Conservation (phyloP, 2,888 invertebrate genomes). For the Eupeodes latifasciatus region DNA sequence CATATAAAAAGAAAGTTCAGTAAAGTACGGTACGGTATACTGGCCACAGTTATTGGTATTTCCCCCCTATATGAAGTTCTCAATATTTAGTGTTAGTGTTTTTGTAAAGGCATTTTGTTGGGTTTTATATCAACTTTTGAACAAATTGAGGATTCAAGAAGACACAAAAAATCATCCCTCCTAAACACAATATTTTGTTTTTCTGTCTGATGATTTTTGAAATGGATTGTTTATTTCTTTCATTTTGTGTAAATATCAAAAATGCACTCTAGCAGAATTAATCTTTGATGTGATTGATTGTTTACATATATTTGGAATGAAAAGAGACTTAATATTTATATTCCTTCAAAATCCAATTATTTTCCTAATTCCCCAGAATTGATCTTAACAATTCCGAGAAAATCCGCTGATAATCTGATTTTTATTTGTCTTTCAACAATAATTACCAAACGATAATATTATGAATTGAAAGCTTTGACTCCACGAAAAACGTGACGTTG, state of each 20-base stretch:
- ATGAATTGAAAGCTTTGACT: not conserved
- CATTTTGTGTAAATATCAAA: constrained; percentile 4
- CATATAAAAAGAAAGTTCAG: constrained; percentile 2
- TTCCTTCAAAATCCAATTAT: not conserved
- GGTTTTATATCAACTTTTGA: not conserved
- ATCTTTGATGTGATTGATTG: constrained; percentile 4
- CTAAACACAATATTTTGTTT: not conserved
- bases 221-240: not conserved
- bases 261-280: not conserved
- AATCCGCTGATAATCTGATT: constrained; percentile 1
- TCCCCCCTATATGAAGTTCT: not conserved
- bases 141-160: not conserved
- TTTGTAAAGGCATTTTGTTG: not conserved
- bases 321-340: not conserved
- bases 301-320: not conserved
- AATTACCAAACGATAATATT: not conserved
- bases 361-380: not conserved
- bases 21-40: too few species aligned
- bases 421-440: not conserved
- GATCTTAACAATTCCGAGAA: not conserved
- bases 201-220: not conserved
- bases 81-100: too few species aligned
- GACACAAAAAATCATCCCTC: not conserved
- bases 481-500: not conserved
- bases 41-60: not conserved